A percentile compares a stretch with the other conserved stretches of the same genome.
Conservation (phyloP, 2,888 invertebrate species). For the Amphipoea lucens region DNA sequence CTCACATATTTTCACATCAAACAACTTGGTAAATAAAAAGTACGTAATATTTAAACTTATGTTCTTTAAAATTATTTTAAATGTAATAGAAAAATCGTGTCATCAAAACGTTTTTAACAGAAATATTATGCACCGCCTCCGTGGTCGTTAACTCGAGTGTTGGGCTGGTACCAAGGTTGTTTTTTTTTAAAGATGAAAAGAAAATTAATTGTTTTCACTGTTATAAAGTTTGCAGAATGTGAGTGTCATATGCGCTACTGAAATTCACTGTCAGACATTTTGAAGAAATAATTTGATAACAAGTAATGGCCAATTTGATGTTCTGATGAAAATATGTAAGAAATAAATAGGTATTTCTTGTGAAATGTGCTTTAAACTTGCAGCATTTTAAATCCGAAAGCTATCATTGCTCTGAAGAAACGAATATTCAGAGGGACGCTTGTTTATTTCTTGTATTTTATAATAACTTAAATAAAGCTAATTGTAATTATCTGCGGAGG, state of each 20-base stretch:
- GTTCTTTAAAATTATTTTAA: slow-evolving; percentile 59
- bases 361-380: slow-evolving; percentile 26
- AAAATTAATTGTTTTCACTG: slow-evolving; percentile 59
- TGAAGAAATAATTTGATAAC: slow-evolving; percentile 50
- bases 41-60: slow-evolving; percentile 59
- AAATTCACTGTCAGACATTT: slow-evolving; percentile 40
- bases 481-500: slow-evolving; percentile 56
- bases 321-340: slow-evolving; percentile 32
- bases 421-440: slow-evolving; percentile 9
- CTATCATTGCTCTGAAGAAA: slow-evolving; percentile 36
- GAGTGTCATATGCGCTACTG: slow-evolving; percentile 37
- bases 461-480: slow-evolving; percentile 46
- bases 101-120: slow-evolving; percentile 67
- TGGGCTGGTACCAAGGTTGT: slow-evolving; percentile 65
- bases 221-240: slow-evolving; percentile 59
- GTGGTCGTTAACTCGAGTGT: slow-evolving; percentile 69
- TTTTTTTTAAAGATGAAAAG: slow-evolving; percentile 69
- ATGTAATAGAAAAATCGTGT: slow-evolving; percentile 68
- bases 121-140: slow-evolving; percentile 71
- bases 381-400: slow-evolving; percentile 33
- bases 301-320: slow-evolving; percentile 53
- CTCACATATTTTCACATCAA: slow-evolving; percentile 64
- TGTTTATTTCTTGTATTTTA: slow-evolving; percentile 33
- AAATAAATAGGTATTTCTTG: slow-evolving; percentile 38
- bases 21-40: slow-evolving; percentile 61